Percentiles rank a stretch among this genome's conserved stretches.
phyloP scores from a whole-genome alignment of 2,113 vertebrate genomes.

The Thryonomys swinderianus region DNA sequence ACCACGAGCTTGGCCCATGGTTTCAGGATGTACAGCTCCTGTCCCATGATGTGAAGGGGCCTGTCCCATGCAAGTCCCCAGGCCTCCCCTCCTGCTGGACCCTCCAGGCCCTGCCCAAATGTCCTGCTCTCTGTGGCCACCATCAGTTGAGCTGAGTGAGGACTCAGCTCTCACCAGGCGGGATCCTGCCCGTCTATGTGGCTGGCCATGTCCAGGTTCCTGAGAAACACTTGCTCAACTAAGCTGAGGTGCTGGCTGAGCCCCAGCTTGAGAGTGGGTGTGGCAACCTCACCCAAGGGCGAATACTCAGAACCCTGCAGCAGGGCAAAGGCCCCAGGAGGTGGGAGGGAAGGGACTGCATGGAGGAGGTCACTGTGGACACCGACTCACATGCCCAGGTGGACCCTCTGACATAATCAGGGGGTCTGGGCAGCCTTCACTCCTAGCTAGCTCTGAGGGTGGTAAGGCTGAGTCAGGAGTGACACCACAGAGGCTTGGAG shows the following conservation, averaged over 20 bases:
- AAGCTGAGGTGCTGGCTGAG: neutral
- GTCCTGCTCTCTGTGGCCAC: neutral
- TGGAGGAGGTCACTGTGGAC: neutral
- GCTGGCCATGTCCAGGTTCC: neutral
- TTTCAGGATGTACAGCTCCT: no score
- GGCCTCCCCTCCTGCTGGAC: neutral
- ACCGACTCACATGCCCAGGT: accelerated
- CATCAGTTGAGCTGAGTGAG: neutral
- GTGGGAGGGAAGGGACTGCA: no score
- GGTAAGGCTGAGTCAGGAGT: neutral
- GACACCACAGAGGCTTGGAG: neutral
- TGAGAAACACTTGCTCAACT: neutral
- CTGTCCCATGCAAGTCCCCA: neutral
- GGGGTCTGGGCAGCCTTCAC: no score
- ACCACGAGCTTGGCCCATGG: neutral
- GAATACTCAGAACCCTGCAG: neutral
- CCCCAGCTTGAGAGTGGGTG: neutral
- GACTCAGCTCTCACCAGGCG: neutral
- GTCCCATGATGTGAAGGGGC: neutral
- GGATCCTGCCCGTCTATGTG: neutral
- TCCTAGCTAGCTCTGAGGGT: no score
- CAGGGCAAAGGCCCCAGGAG: neutral
- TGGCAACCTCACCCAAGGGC: neutral
- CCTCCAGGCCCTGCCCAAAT: neutral
- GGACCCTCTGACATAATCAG: neutral